Percentiles rank a stretch among this genome's conserved stretches.
Evolutionary conservation across 2,797 vertebrate species (phyloP).

Genomic region (Zenarchopterus dispar): DNA sequence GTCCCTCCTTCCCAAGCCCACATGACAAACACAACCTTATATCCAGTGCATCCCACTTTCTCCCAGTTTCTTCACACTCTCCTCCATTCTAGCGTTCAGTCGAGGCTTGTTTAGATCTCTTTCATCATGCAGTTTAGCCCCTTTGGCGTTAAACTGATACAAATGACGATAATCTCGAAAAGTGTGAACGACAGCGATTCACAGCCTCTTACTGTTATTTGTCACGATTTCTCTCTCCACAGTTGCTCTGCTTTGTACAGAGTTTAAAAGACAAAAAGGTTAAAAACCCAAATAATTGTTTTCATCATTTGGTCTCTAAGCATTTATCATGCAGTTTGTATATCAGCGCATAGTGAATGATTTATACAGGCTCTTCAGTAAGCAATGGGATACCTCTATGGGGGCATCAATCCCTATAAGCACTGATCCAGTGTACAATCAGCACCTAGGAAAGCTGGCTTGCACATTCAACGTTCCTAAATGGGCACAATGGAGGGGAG

Average conservation of each 20-base stretch:
- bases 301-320: constrained; percentile 72
- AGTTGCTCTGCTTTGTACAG: constrained; percentile 71
- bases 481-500: constrained; percentile 30
- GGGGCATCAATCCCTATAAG: constrained; percentile 83
- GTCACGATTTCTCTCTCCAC: constrained; percentile 81
- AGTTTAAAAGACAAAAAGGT: constrained; percentile 69
- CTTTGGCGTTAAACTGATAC: constrained; percentile 83
- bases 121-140: constrained; percentile 75
- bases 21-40: constrained; percentile 67
- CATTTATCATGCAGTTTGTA: constrained; percentile 78
- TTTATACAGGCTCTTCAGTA: constrained; percentile 71
- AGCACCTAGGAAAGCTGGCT: constrained; percentile 62
- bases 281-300: constrained; percentile 85
- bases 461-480: constrained; percentile 72
- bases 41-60: constrained; percentile 49
- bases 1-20: constrained; percentile 51
- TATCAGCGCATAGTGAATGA: constrained; percentile 73
- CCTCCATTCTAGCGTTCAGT: constrained; percentile 42
- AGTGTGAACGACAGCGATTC: constrained; percentile 82
- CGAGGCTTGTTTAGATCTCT: constrained; percentile 60
- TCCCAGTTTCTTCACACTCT: constrained; percentile 45
- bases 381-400: constrained; percentile 57
- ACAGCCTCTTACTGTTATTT: constrained; percentile 75
- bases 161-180: constrained; percentile 84
- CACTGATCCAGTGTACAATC: constrained; percentile 71